A percentile compares a stretch with the other conserved stretches of the same genome.
Evolutionary conservation across 2,888 invertebrate genomes (phyloP).

Genomic region (Dynastes maya): DNA sequence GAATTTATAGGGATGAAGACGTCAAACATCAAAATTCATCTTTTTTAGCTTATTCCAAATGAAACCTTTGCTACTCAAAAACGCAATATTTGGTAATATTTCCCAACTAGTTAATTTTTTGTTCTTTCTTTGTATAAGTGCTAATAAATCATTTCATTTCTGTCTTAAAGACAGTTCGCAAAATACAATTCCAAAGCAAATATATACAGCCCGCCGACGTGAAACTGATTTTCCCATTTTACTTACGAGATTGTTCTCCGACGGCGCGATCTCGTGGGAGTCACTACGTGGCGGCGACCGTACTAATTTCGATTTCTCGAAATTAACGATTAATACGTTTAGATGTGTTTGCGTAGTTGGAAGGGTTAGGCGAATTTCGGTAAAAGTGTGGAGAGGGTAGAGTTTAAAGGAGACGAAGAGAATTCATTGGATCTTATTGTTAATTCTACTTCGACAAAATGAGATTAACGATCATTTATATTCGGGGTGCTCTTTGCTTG

Average conservation of each 20-base stretch:
- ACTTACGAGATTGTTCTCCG: slow-evolving; percentile 27
- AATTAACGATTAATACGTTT: slow-evolving; percentile 49
- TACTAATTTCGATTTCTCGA: slow-evolving; percentile 48
- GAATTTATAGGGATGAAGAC: no score
- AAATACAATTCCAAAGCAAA: not conserved
- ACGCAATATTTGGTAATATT: no score
- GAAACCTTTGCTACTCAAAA: no score
- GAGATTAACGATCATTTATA: slow-evolving; percentile 40
- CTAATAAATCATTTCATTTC: not conserved
- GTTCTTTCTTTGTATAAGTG: no score
- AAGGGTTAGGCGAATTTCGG: not conserved
- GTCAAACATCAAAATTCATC: no score
- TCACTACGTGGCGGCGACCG: not conserved
- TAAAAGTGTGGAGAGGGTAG: not conserved
- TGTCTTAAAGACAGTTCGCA: no score
- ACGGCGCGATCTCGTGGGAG: slow-evolving; percentile 3
- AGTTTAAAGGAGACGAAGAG: not conserved
- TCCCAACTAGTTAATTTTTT: no score
- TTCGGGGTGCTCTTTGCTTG: no score
- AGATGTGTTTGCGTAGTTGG: slow-evolving; percentile 44
- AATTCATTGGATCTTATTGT: not conserved
- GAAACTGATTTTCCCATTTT: slow-evolving; percentile 32
- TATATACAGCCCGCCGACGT: slow-evolving; percentile 16
- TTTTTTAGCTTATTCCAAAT: no score
- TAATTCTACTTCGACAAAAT: slow-evolving; percentile 20